phyloP scores from a whole-genome alignment of 2,888 invertebrate species.

The Acronicta alni region DNA sequence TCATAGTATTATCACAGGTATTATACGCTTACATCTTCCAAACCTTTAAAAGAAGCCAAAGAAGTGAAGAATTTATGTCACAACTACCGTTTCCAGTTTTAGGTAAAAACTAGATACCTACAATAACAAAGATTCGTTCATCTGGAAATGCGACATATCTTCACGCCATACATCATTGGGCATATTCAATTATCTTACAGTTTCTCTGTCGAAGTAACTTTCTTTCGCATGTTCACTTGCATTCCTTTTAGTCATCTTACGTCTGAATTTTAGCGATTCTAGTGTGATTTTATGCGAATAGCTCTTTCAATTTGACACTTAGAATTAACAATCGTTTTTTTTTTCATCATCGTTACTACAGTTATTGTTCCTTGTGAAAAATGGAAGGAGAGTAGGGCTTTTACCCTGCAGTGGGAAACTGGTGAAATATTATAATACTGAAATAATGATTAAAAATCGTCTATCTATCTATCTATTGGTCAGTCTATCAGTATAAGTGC shows the following conservation, averaged over 20 bases:
- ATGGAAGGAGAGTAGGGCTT: too few species aligned
- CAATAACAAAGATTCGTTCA: slow-evolving; percentile 40
- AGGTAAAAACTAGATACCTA: slow-evolving; percentile 26
- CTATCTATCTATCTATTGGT: too few species aligned
- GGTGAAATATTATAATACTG: too few species aligned
- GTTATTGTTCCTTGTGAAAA: too few species aligned
- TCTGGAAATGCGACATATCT: slow-evolving; percentile 51
- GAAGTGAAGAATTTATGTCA: background rate
- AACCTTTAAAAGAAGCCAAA: background rate
- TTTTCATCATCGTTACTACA: too few species aligned
- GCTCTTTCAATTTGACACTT: too few species aligned
- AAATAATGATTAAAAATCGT: too few species aligned
- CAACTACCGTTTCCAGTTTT: slow-evolving; percentile 13
- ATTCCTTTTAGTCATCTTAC: slow-evolving; percentile 38
- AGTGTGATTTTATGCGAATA: slow-evolving; percentile 2
- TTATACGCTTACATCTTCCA: too few species aligned
- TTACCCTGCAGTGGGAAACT: too few species aligned
- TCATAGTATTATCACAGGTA: too few species aligned
- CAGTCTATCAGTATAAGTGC: too few species aligned
- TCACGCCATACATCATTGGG: slow-evolving; percentile 50
- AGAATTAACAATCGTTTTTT: too few species aligned
- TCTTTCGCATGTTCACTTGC: slow-evolving; percentile 50
- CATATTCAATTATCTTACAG: slow-evolving; percentile 25
- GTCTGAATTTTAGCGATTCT: slow-evolving; percentile 22
- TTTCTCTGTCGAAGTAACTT: slow-evolving; percentile 55